Conservation (phyloP, 2,797 vertebrate species). For the Argya squamiceps region DNA sequence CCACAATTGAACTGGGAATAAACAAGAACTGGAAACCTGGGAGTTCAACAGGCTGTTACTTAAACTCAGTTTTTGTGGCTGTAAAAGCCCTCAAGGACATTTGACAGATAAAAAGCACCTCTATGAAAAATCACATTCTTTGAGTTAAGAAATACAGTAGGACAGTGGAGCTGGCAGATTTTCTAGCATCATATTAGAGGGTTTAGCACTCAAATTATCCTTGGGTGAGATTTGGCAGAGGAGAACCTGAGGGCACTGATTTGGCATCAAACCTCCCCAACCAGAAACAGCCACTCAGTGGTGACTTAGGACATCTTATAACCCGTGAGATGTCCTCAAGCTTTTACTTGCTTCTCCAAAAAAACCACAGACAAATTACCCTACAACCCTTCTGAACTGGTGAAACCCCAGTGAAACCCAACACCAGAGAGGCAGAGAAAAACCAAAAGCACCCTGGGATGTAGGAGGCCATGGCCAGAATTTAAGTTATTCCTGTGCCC, state of each 20-base stretch:
- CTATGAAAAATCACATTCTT: not conserved
- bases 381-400: no score
- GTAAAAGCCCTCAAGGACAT: not conserved
- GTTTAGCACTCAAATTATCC: not conserved
- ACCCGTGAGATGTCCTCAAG: not conserved
- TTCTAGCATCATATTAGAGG: not conserved
- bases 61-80: not conserved
- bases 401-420: not conserved
- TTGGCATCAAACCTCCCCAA: not conserved
- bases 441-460: not conserved
- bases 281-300: not conserved
- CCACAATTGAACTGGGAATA: not conserved
- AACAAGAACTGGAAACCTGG: not conserved
- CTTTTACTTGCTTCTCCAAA: not conserved
- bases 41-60: accelerated
- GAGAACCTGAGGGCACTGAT: not conserved
- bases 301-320: not conserved
- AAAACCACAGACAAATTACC: no score
- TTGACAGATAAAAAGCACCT: not conserved
- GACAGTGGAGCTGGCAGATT: not conserved
- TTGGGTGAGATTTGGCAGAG: not conserved
- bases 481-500: not conserved
- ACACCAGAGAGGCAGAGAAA: not conserved
- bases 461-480: not conserved
- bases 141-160: not conserved